Evolutionary conservation across 2,113 vertebrate genomes (phyloP), one percentile per base, ranked within the genome.

Genomic region (Oophaga pumilio): DNA sequence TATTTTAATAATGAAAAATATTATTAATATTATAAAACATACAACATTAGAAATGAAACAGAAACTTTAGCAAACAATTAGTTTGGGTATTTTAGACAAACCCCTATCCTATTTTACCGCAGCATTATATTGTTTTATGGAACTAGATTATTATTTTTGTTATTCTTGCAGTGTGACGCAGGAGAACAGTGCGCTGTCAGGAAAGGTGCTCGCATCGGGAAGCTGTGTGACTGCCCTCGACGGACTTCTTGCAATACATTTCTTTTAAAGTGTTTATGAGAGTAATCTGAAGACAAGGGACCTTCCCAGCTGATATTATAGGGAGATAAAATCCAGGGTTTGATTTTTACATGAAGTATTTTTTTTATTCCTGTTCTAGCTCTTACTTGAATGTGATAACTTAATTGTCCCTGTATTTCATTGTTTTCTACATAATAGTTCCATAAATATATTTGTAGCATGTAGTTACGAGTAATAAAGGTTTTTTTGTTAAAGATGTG

Each of bases 191-290:
- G 95, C 7, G 95, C 95, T 1, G 93, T 96, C 89, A 92, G 95
- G 76, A 96, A 96, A 89, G 95, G 95, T 57, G 93, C 95, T 8
- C 91, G 95, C 82, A 96, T 96, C 22, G 95, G 95, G 52, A 96
- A 95, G 87, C 94, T 96, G 81, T 96, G 95, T 57, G 95, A 96
- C 92, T 96, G 95, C 89, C 95, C 95, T 11, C 90, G 95, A 89
- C 93, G 94, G 22, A 96, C 95, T 24, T 94, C 94, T 82, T 96
- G 95, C 90, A 96, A 96, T 71, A 95, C 94, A 15, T 96, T 96
- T 90, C 95, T 96, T 33, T 90, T 96, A 90, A 96, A 95, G 91
- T 96, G 95, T 91, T 94, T 96, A 89, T 96, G 91, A 94, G 89
- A 73, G 57, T 2, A 17, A 14, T 1, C 9, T 49, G 81, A 10